Evolutionary conservation across 1,140 invertebrate genomes (phyloP).

Genomic region (Bathynomus jamesi): DNA sequence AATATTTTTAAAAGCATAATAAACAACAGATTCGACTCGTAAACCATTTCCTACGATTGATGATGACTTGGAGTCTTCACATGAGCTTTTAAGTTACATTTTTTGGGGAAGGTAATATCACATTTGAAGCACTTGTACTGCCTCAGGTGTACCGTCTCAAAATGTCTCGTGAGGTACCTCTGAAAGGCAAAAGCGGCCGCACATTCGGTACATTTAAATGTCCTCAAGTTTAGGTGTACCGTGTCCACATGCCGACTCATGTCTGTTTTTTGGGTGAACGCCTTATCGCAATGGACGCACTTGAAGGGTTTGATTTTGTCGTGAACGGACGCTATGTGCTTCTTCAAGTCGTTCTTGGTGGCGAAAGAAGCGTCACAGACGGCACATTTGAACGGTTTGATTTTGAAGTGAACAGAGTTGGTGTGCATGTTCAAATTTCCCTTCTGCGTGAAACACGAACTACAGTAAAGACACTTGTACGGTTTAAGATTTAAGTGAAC

Average conservation of each 20-base stretch:
- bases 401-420: constrained; percentile 3
- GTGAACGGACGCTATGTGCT: constrained; percentile 4
- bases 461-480: not conserved
- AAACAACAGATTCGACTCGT: no score
- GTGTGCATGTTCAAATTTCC: not conserved
- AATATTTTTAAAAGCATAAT: no score
- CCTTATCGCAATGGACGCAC: constrained; percentile 45
- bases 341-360: constrained; percentile 2
- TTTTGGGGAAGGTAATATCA: not conserved
- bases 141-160: constrained; percentile 3
- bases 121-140: constrained; percentile 3
- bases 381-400: constrained; percentile 5
- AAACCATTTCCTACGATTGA: no score
- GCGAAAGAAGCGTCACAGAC: not conserved
- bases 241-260: constrained; percentile 2
- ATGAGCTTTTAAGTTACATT: constrained; percentile 1
- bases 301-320: constrained; percentile 19
- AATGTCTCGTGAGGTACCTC: constrained; percentile 3
- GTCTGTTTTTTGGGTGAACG: not conserved
- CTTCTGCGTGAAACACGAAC: not conserved
- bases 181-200: not conserved
- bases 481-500: constrained; percentile 9
- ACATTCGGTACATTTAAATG: constrained; percentile 7
- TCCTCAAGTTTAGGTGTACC: constrained; percentile 1
- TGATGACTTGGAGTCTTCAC: no score